phyloP scores from a whole-genome alignment of 2,888 invertebrate genomes.

The Lordiphosa fenestrarum region DNA sequence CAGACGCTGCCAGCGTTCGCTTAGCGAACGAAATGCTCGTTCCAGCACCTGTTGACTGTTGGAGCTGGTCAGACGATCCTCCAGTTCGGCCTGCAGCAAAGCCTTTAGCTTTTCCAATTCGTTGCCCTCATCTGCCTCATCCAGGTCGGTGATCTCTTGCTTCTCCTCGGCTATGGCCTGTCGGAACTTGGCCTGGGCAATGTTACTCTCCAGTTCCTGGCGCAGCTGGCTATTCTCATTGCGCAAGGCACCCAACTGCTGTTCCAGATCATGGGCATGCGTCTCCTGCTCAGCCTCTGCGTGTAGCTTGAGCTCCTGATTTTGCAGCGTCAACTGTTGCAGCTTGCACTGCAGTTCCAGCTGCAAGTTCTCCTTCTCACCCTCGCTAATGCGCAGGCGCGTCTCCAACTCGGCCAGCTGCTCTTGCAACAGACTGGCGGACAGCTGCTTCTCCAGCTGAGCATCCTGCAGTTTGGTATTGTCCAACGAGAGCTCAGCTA shows the following conservation, averaged over 20 bases:
- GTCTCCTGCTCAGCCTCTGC: conserved; percentile 74
- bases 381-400: conserved; percentile 62
- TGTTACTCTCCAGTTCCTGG: conserved; percentile 58
- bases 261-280: conserved; percentile 63
- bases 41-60: conserved; percentile 49
- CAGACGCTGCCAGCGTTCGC: conserved; percentile 81
- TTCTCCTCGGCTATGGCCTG: conserved; percentile 75
- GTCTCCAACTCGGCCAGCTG: conserved; percentile 66
- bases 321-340: conserved; percentile 69
- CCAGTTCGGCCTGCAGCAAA: conserved; percentile 59
- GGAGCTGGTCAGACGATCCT: conserved; percentile 45
- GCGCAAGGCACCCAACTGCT: conserved; percentile 60
- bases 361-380: conserved; percentile 73
- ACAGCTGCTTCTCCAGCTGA: conserved; percentile 73
- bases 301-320: conserved; percentile 69
- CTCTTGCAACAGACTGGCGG: conserved; percentile 64
- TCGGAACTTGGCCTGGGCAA: conserved; percentile 66
- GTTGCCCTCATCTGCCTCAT: conserved; percentile 58
- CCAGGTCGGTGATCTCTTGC: conserved; percentile 77
- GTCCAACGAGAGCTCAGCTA: conserved; percentile 63
- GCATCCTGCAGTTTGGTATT: conserved; percentile 72
- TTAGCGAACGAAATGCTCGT: conserved; percentile 82
- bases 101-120: conserved; percentile 62
- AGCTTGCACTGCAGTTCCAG: conserved; percentile 69
- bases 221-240: conserved; percentile 66